A percentile compares a stretch with the other conserved stretches of the same genome.
Conservation (phyloP, 2,888 invertebrate species). For the Tenthredo scrophulariae region DNA sequence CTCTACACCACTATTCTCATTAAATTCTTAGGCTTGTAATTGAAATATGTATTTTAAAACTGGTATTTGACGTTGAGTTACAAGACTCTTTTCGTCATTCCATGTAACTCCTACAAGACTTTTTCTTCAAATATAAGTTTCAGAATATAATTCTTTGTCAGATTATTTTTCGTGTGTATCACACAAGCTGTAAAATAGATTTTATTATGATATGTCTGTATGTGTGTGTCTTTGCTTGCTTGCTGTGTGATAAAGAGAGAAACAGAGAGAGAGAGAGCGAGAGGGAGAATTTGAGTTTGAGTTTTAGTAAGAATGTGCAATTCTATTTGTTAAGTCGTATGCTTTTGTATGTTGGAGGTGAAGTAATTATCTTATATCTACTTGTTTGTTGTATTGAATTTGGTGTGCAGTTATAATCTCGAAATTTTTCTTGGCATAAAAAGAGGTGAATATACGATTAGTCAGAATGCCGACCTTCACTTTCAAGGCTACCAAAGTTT, state of each 20-base stretch:
- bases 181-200: slow-evolving; percentile 24
- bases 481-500: neutral
- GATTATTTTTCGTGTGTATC: neutral
- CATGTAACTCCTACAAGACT: slow-evolving; percentile 28
- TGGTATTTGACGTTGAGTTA: slow-evolving; percentile 31
- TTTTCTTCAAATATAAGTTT: slow-evolving; percentile 17
- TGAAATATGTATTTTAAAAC: slow-evolving; percentile 32
- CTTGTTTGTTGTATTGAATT: slow-evolving; percentile 45
- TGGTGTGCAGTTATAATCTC: slow-evolving; percentile 41
- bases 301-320: slow-evolving; percentile 9
- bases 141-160: neutral
- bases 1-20: neutral
- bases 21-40: neutral
- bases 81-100: slow-evolving; percentile 23
- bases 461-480: neutral
- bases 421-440: neutral
- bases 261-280: neutral
- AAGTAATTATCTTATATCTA: slow-evolving; percentile 15
- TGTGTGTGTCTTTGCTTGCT: neutral
- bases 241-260: slow-evolving; percentile 3
- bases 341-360: neutral
- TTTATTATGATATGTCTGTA: neutral
- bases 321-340: slow-evolving; percentile 33
- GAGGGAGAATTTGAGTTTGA: neutral
- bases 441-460: neutral